A percentile compares a stretch with the other conserved stretches of the same genome.
phyloP scores from a whole-genome alignment of 2,797 vertebrate species.

The Mus minutoides region DNA sequence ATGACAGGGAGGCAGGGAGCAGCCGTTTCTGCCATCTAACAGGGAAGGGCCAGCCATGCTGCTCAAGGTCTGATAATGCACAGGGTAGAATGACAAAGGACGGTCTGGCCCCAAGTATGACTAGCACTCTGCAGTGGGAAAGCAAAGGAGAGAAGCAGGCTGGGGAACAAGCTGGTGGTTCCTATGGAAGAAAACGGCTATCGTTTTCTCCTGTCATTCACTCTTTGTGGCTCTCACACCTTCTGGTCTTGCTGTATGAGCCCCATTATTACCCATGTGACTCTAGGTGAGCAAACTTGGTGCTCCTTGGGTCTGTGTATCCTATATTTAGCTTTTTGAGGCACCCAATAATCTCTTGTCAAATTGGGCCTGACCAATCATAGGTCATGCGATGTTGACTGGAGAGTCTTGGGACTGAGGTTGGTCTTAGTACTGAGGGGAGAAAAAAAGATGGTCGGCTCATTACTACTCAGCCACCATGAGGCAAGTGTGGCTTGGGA shows the following conservation, averaged over 20 bases:
- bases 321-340: not conserved
- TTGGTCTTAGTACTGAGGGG: too few relatives aligned
- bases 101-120: not conserved
- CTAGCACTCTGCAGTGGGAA: not conserved
- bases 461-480: not conserved
- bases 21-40: not conserved
- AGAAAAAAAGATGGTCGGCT: not conserved
- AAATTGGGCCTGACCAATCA: not conserved
- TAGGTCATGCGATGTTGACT: not conserved
- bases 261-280: not conserved
- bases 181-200: fast-evolving
- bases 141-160: not conserved
- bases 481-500: not conserved
- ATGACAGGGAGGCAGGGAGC: fast-evolving
- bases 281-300: not conserved
- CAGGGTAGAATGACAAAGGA: not conserved
- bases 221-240: not conserved
- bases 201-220: too few relatives aligned
- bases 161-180: not conserved
- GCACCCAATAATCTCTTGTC: not conserved
- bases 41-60: not conserved
- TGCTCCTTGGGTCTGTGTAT: too few relatives aligned
- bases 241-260: not conserved
- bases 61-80: not conserved
- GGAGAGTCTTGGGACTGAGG: not conserved